A percentile compares a stretch with the other conserved stretches of the same genome.
These are phyloP conservation scores for Neosilurus hyrtlii DNA, from an alignment of 2,797 vertebrate species.

Conservation along the genomic window DNA sequence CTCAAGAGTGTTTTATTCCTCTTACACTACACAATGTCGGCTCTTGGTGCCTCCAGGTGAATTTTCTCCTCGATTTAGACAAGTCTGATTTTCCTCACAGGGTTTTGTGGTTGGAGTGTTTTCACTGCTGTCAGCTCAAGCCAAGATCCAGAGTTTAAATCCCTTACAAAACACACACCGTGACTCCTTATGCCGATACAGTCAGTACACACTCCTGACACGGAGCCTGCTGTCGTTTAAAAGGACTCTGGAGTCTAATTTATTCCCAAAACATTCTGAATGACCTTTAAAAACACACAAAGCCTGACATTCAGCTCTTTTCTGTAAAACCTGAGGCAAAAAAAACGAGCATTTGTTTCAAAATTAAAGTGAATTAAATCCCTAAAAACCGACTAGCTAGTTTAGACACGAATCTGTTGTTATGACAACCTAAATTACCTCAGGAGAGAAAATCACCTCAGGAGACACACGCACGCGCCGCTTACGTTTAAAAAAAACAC, in stretches of 20 bases:
- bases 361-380: background rate
- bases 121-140: background rate
- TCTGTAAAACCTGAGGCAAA: background rate
- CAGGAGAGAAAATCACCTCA: background rate
- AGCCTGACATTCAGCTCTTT: background rate
- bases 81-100: background rate
- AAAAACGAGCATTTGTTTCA: background rate
- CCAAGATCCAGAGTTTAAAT: background rate
- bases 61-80: background rate
- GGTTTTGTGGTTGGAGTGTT: background rate
- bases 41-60: background rate
- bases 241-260: background rate
- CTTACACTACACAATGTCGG: background rate
- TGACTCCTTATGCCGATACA: background rate
- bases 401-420: slow-evolving; percentile 9
- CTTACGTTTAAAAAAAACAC: background rate
- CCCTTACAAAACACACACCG: background rate
- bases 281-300: slow-evolving; percentile 15
- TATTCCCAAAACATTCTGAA: slow-evolving; percentile 1
- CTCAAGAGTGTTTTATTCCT: background rate
- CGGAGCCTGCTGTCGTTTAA: slow-evolving; percentile 6
- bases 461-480: background rate
- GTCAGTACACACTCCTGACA: slow-evolving; percentile 1
- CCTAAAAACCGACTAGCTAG: background rate
- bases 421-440: slow-evolving; percentile 25